Percentiles rank a stretch among this genome's conserved stretches.
These are phyloP conservation scores for Saccopteryx leptura DNA, from an alignment of 2,113 vertebrate species.

Conservation along the genomic window DNA sequence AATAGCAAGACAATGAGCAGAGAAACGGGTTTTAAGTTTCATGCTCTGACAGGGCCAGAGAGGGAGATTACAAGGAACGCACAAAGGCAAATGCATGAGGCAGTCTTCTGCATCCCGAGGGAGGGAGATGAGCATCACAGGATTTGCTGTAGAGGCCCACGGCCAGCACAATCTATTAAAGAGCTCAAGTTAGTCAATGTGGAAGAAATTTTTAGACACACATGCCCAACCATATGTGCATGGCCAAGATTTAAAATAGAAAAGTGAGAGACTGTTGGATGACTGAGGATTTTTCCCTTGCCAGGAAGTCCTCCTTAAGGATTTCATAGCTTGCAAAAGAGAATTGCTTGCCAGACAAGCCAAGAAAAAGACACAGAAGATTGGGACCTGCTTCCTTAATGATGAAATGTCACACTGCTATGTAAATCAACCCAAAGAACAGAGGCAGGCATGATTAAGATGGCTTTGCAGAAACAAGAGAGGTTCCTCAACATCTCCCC, in stretches of 20 bases:
- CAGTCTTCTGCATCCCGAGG: constrained; percentile 49
- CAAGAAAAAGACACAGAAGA: constrained; percentile 86
- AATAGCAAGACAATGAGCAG: constrained; percentile 79
- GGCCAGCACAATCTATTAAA: constrained; percentile 72
- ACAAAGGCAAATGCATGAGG: constrained; percentile 67
- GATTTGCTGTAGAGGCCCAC: constrained; percentile 63
- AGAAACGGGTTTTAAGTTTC: constrained; percentile 62
- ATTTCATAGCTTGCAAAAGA: constrained; percentile 79
- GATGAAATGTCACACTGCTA: constrained; percentile 85
- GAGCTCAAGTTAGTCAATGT: constrained; percentile 77
- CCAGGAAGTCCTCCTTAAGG: constrained; percentile 76
- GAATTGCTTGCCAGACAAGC: constrained; percentile 83
- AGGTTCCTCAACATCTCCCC: constrained; percentile 65
- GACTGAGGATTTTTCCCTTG: constrained; percentile 83
- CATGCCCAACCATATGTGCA: constrained; percentile 76
- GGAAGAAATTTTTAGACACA: constrained; percentile 78
- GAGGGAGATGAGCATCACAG: constrained; percentile 58
- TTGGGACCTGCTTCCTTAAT: constrained; percentile 85
- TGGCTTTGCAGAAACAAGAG: constrained; percentile 77
- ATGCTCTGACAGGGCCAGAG: constrained; percentile 61
- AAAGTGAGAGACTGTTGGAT: constrained; percentile 78
- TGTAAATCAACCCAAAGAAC: constrained; percentile 81
- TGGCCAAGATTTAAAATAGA: constrained; percentile 78
- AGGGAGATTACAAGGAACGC: constrained; percentile 68
- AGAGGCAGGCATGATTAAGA: constrained; percentile 81